These are phyloP conservation scores for Xanthostigma xanthostigma DNA, from an alignment of 2,888 invertebrate species.

Conservation along the genomic window DNA sequence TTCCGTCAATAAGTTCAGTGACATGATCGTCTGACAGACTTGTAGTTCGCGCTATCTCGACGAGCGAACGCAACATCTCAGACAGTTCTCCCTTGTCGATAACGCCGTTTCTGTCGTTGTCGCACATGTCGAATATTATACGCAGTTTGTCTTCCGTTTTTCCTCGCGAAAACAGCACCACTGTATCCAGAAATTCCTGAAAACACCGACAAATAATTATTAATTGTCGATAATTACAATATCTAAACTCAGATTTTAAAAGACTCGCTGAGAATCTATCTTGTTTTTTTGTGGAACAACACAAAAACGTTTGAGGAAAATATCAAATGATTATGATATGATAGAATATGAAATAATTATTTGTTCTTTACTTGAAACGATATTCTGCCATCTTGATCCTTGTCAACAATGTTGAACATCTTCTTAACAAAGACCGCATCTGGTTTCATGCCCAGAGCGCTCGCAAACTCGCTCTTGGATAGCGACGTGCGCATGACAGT, in stretches of 20 bases:
- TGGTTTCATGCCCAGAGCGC: slow-evolving; percentile 87
- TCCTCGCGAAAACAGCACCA: slow-evolving; percentile 80
- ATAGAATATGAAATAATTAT: too few relatives aligned
- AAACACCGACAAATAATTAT: slow-evolving; percentile 10
- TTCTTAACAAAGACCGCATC: slow-evolving; percentile 91
- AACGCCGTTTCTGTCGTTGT: slow-evolving; percentile 84
- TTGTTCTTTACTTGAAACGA: slow-evolving; percentile 59
- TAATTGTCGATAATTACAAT: background rate
- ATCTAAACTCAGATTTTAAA: background rate
- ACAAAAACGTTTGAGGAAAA: background rate
- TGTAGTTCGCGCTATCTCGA: slow-evolving; percentile 85
- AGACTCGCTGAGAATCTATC: background rate
- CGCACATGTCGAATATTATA: slow-evolving; percentile 96
- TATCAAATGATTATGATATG: background rate
- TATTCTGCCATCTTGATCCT: slow-evolving; percentile 83
- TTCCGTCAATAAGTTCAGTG: slow-evolving; percentile 83
- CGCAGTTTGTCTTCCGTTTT: slow-evolving; percentile 86
- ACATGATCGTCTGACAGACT: slow-evolving; percentile 82
- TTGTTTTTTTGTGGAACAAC: background rate
- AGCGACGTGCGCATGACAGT: slow-evolving; percentile 88
- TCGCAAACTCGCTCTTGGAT: slow-evolving; percentile 85
- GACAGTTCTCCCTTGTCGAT: slow-evolving; percentile 88
- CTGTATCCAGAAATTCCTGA: slow-evolving; percentile 85
- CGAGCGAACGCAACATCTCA: slow-evolving; percentile 83
- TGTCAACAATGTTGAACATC: slow-evolving; percentile 96